phyloP scores from a whole-genome alignment of 1,140 invertebrate species.

The Adoxophyes honmai region DNA sequence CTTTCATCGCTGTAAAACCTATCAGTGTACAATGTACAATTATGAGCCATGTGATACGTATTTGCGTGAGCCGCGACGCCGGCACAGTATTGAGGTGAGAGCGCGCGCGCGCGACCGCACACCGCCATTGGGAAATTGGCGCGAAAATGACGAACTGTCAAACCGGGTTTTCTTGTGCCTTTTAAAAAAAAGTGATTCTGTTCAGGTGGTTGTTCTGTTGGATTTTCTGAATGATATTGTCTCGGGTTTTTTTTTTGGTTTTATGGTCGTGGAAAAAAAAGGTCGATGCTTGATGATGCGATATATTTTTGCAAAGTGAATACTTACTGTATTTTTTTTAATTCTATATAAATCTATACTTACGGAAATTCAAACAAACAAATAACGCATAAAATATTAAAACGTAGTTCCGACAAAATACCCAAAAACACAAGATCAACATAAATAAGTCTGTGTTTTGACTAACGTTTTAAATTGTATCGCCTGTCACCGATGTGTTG shows the following conservation, averaged over 20 bases:
- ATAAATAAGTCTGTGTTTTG: conserved; percentile 19
- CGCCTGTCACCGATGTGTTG: conserved; percentile 17
- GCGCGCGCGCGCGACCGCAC: conserved; percentile 55
- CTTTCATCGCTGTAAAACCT: not conserved
- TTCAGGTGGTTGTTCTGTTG: not conserved
- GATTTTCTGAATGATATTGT: conserved; percentile 10
- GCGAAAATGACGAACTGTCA: conserved; percentile 68
- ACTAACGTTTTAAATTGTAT: conserved; percentile 18
- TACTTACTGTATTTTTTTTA: no score
- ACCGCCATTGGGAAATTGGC: conserved; percentile 62
- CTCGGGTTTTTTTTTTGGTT: not conserved
- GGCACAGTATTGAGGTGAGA: conserved; percentile 54
- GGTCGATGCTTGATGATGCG: no score
- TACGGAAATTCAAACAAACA: no score
- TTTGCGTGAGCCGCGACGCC: conserved; percentile 4
- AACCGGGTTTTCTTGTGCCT: conserved; percentile 32
- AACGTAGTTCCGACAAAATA: no score
- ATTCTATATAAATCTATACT: no score
- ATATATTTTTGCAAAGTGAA: no score
- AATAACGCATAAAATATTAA: no score
- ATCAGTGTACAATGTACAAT: not conserved
- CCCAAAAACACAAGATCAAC: no score
- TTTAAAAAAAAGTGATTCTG: conserved; percentile 1
- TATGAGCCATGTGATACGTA: conserved; percentile 11
- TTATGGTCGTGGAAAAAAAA: no score